Percentiles rank a stretch among this genome's conserved stretches.
These are phyloP conservation scores for Hartigia nigra DNA, from an alignment of 2,888 invertebrate species.

Conservation along the genomic window DNA sequence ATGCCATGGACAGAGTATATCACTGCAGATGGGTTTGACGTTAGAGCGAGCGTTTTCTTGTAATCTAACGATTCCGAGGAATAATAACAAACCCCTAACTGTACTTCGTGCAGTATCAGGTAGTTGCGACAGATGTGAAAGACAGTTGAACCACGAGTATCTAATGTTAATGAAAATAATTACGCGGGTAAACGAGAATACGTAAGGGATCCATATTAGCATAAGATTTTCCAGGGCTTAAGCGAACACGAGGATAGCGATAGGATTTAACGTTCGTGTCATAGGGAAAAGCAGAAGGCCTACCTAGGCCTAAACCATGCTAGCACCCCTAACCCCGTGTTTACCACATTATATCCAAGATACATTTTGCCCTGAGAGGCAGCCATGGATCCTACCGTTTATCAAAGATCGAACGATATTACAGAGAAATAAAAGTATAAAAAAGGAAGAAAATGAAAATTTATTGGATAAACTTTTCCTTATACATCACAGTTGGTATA, in stretches of 20 bases:
- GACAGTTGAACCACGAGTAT: neutral
- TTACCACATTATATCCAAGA: conserved; percentile 13
- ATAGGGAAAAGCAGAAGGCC: conserved; percentile 25
- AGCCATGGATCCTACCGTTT: neutral
- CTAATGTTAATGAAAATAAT: conserved; percentile 22
- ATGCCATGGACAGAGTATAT: no score
- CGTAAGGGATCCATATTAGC: conserved; percentile 23
- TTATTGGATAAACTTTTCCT: neutral
- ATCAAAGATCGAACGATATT: neutral
- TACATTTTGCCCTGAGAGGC: neutral
- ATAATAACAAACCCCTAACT: neutral
- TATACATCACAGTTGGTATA: neutral
- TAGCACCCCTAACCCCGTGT: conserved; percentile 18
- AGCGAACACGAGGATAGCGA: conserved; percentile 23
- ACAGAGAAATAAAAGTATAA: neutral
- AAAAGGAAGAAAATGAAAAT: neutral
- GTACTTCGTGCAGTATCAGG: neutral
- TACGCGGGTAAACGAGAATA: conserved; percentile 11
- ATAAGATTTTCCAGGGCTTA: conserved; percentile 34
- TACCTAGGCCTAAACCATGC: conserved; percentile 17
- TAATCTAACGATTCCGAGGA: no score
- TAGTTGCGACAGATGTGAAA: neutral
- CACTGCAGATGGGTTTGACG: no score
- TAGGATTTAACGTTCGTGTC: conserved; percentile 29
- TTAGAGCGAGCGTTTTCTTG: no score